Evolutionary conservation across 2,797 vertebrate genomes (phyloP).

Genomic region (Tympanoctomys barrerae): DNA sequence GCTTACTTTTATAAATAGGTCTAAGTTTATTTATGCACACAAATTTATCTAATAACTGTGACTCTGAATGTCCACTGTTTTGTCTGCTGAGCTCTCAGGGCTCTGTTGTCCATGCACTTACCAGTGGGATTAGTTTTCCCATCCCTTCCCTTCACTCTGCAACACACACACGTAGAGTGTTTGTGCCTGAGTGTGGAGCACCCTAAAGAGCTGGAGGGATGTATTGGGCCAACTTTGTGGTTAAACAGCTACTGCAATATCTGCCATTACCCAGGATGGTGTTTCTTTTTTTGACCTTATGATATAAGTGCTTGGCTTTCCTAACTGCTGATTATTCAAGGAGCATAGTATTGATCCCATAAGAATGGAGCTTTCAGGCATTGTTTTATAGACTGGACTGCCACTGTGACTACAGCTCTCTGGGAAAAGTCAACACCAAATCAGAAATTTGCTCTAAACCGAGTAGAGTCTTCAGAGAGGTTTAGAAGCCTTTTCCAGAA

Average conservation of each 20-base stretch:
- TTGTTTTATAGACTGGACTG: not conserved
- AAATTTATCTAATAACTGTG: not conserved
- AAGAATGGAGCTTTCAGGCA: not conserved
- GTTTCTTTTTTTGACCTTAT: not conserved
- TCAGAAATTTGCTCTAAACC: not conserved
- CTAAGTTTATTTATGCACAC: not conserved
- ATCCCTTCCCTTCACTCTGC: not conserved
- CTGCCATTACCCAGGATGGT: not conserved
- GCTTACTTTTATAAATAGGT: slow-evolving; percentile 16
- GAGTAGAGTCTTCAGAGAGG: slow-evolving; percentile 14
- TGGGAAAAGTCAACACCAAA: not conserved
- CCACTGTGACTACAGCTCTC: not conserved
- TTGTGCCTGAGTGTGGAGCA: not conserved
- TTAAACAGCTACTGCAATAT: not conserved
- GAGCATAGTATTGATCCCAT: not conserved
- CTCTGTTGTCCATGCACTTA: accelerated
- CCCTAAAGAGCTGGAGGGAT: not conserved
- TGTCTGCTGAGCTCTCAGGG: not conserved
- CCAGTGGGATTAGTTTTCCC: not conserved
- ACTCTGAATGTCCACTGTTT: not conserved
- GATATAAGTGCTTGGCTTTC: not conserved
- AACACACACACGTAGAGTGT: accelerated
- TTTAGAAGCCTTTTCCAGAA: not conserved
- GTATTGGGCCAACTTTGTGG: not conserved
- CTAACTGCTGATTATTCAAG: not conserved